These are phyloP conservation scores for human (Homo sapiens) DNA, from an alignment of 2,113 vertebrate genomes.

Conservation along the genomic window DNA sequence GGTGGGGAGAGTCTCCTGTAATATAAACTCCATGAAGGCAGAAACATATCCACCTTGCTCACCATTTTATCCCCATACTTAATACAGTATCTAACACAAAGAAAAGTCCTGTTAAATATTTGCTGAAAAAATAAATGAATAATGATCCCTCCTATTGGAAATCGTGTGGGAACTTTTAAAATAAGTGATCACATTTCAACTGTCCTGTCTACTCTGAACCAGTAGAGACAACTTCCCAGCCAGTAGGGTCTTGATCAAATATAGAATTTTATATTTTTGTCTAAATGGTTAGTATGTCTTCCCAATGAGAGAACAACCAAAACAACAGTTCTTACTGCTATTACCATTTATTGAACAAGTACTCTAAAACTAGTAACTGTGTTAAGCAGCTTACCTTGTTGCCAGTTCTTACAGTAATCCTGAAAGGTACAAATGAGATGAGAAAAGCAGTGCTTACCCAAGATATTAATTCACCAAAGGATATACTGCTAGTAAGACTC, in stretches of 20 bases:
- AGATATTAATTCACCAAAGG: not conserved
- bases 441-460: not conserved
- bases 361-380: not conserved
- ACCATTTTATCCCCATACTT: not conserved
- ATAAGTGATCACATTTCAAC: conserved; percentile 26
- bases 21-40: not conserved
- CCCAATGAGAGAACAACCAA: not conserved
- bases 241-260: not conserved
- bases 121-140: not conserved
- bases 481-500: not conserved
- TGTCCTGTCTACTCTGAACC: not conserved
- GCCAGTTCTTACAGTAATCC: not conserved
- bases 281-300: not conserved
- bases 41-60: not conserved
- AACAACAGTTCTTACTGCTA: not conserved
- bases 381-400: not conserved
- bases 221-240: not conserved
- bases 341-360: not conserved
- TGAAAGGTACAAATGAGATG: not conserved
- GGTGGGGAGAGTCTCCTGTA: fast-evolving
- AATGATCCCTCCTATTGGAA: not conserved
- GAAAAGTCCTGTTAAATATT: not conserved
- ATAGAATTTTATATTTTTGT: not conserved
- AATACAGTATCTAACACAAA: not conserved
- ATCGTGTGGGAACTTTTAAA: not conserved